Conservation (phyloP, 2,888 invertebrate species). For the Tachina lurida region DNA sequence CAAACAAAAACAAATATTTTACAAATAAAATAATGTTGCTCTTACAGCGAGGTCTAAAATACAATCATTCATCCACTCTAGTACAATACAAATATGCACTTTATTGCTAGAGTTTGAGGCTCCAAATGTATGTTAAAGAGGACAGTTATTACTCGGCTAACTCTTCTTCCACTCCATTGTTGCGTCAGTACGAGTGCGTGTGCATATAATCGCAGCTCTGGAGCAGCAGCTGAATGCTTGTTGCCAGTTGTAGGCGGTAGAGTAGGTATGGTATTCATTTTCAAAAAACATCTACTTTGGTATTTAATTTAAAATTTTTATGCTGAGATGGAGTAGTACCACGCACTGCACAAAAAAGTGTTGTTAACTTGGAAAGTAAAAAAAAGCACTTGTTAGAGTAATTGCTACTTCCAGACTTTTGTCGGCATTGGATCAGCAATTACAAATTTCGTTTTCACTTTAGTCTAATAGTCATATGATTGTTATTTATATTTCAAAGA, state of each 20-base stretch:
- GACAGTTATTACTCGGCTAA: background rate
- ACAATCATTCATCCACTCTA: slow-evolving; percentile 38
- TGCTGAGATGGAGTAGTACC: slow-evolving; percentile 11
- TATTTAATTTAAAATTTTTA: slow-evolving; percentile 67
- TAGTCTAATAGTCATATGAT: too few species aligned
- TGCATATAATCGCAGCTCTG: background rate
- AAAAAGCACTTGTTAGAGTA: slow-evolving; percentile 6
- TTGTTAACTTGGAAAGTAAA: slow-evolving; percentile 1
- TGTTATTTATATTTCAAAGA: too few species aligned
- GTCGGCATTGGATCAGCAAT: too few species aligned
- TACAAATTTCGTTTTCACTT: too few species aligned
- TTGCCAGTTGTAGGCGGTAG: slow-evolving; percentile 22
- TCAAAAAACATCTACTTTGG: slow-evolving; percentile 69
- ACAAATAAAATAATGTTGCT: slow-evolving; percentile 61
- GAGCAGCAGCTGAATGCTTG: background rate
- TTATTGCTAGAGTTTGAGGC: slow-evolving; percentile 30
- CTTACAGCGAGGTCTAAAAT: slow-evolving; percentile 51
- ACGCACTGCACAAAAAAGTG: background rate
- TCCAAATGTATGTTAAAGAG: slow-evolving; percentile 2
- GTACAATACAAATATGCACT: slow-evolving; percentile 25
- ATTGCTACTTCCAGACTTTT: background rate
- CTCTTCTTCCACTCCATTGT: background rate
- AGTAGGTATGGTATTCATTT: slow-evolving; percentile 70
- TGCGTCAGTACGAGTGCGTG: background rate
- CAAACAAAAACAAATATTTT: slow-evolving; percentile 54